Evolutionary conservation across 2,113 vertebrate genomes (phyloP).

Genomic region (Bettongia penicillata): DNA sequence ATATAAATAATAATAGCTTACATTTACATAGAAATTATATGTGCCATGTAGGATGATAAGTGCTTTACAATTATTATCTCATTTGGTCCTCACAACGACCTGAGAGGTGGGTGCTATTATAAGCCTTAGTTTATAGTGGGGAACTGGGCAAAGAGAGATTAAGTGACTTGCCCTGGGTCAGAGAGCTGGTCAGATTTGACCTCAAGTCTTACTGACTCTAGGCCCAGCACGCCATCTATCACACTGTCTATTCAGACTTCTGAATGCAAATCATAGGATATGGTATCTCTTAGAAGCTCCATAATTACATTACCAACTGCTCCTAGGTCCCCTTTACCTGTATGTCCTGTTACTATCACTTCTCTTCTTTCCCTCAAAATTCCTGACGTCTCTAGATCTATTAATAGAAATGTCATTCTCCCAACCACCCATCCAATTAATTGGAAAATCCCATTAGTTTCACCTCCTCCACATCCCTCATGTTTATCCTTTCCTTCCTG

Average conservation of each 20-base stretch:
- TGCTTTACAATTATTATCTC: not conserved
- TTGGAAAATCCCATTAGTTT: no score
- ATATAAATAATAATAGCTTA: not conserved
- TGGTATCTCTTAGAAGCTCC: not conserved
- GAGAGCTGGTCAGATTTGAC: not conserved
- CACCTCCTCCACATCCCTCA: no score
- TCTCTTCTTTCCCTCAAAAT: no score
- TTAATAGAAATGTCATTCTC: no score
- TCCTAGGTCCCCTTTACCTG: no score
- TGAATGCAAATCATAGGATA: no score
- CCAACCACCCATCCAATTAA: no score
- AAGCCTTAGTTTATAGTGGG: not conserved
- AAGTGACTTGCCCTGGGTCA: not conserved
- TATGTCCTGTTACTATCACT: no score
- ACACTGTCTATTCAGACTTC: no score
- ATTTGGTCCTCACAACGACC: not conserved
- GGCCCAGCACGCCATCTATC: no score
- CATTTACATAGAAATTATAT: not conserved
- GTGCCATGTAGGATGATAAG: not conserved
- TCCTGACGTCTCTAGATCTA: no score
- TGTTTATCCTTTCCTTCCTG: no score
- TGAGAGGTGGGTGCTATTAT: not conserved
- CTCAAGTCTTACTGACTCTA: not conserved
- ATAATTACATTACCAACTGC: not conserved
- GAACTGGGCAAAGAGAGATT: not conserved